Percentiles rank a stretch among this genome's conserved stretches.
phyloP scores from a whole-genome alignment of 2,888 invertebrate species.

The Megalurothrips usitatus region DNA sequence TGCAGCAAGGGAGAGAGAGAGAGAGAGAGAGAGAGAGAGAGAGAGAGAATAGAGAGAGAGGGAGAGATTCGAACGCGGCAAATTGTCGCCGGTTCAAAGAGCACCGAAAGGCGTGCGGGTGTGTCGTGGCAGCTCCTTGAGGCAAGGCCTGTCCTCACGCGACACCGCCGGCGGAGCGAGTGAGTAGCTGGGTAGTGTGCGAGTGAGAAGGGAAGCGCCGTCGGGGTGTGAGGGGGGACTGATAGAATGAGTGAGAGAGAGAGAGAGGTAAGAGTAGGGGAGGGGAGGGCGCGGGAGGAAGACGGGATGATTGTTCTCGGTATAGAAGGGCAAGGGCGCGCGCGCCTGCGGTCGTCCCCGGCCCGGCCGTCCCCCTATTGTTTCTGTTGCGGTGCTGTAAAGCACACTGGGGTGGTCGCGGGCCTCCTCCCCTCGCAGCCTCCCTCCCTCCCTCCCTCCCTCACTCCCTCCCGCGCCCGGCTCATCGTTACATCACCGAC shows the following conservation, averaged over 20 bases:
- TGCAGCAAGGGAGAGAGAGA: too few species aligned
- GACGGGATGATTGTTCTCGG: neutral
- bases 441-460: neutral
- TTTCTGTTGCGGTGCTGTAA: slow-evolving; percentile 19
- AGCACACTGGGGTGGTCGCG: slow-evolving; percentile 1
- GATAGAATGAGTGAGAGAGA: neutral
- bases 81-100: too few species aligned
- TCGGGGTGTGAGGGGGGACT: neutral
- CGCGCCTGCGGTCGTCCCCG: neutral
- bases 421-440: neutral
- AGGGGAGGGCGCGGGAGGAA: neutral
- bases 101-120: too few species aligned
- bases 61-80: too few species aligned
- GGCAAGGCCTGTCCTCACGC: too few species aligned
- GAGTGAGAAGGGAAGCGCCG: slow-evolving; percentile 9
- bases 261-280: slow-evolving; percentile 20
- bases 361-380: neutral
- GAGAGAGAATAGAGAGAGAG: too few species aligned
- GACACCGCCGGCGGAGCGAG: too few species aligned
- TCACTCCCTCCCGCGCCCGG: neutral
- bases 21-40: too few species aligned
- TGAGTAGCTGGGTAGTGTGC: neutral
- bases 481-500: too few species aligned
- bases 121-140: too few species aligned
- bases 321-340: too few species aligned